A percentile compares a stretch with the other conserved stretches of the same genome.
Conservation (phyloP, 2,113 vertebrate genomes). For the Porphyrio hochstetteri region DNA sequence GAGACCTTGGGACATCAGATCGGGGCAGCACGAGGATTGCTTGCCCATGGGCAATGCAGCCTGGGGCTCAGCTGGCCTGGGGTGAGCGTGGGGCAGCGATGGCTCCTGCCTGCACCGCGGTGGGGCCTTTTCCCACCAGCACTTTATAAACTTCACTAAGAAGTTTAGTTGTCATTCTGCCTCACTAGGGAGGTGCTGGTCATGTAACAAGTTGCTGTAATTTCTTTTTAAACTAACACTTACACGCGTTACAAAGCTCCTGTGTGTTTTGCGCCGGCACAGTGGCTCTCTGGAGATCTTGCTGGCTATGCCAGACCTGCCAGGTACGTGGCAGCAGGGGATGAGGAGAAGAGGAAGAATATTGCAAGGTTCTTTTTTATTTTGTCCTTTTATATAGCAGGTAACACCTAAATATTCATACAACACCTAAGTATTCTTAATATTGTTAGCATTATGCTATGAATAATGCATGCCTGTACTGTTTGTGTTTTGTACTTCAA, state of each 20-base stretch:
- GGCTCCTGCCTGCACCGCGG: not conserved
- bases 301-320: not conserved
- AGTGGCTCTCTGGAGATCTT: not conserved
- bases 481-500: not conserved
- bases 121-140: not conserved
- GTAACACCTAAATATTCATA: not conserved
- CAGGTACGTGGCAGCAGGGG: not conserved
- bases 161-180: not conserved
- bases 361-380: not conserved
- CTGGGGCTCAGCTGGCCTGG: too few relatives aligned
- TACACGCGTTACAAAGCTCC: not conserved
- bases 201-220: not conserved
- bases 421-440: not conserved
- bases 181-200: accelerated
- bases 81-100: not conserved
- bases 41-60: accelerated
- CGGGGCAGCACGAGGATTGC: accelerated
- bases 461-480: not conserved
- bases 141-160: not conserved
- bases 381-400: not conserved
- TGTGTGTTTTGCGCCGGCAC: not conserved
- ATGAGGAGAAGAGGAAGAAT: not conserved
- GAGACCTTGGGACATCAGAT: not conserved
- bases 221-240: not conserved
- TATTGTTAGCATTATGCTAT: not conserved